These are phyloP conservation scores for Callipepla squamata DNA, from an alignment of 2,113 vertebrate genomes.

Conservation along the genomic window DNA sequence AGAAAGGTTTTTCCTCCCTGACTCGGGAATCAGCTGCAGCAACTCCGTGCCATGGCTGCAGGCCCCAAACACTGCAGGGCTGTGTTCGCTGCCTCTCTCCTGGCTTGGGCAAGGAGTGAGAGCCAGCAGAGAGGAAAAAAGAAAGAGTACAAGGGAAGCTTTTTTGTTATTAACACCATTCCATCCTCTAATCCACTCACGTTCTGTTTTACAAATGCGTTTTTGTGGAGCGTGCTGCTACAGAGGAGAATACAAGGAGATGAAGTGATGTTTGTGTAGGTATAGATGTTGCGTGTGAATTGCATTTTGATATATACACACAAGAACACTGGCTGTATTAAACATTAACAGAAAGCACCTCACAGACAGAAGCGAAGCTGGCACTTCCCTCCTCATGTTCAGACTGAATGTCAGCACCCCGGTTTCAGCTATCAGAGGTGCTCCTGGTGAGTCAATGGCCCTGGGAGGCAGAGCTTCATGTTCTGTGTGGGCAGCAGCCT, in stretches of 20 bases:
- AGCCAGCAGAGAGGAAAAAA: not conserved
- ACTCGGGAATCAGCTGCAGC: not conserved
- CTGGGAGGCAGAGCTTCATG: not conserved
- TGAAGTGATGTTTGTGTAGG: not conserved
- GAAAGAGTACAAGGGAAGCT: not conserved
- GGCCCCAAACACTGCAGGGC: not conserved
- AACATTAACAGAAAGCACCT: not conserved
- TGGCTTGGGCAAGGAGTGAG: rapidly evolving
- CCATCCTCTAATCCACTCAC: not conserved
- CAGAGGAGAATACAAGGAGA: not conserved
- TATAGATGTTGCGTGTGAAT: not conserved
- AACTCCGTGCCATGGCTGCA: not conserved
- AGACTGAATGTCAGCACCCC: not conserved
- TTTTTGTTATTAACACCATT: not conserved
- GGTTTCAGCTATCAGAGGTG: not conserved
- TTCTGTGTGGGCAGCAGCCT: not conserved
- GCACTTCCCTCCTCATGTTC: not conserved
- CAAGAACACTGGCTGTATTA: not conserved
- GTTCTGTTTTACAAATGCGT: not conserved
- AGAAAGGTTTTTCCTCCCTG: not conserved
- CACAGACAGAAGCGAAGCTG: not conserved
- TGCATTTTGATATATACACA: not conserved
- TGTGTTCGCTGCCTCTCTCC: not conserved
- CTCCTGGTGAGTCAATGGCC: not conserved
- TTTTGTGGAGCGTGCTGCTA: not conserved